A percentile compares a stretch with the other conserved stretches of the same genome.
These are phyloP conservation scores for Pseudomyrmex sp. DNA, from an alignment of 1,140 invertebrate genomes.

Conservation along the genomic window DNA sequence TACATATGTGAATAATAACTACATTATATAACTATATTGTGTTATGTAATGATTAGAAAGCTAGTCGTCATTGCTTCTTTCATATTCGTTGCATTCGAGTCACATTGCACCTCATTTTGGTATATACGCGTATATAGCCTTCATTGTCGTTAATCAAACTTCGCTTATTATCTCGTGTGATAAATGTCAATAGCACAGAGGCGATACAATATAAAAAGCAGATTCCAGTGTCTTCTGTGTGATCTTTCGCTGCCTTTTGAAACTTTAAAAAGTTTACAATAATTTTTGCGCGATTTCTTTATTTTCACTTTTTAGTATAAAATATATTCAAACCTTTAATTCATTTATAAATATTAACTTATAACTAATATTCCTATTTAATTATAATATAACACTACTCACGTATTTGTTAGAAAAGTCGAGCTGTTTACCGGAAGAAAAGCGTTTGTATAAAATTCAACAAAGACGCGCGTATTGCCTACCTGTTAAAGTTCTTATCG, in stretches of 20 bases:
- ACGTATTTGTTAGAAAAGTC: conserved; percentile 4
- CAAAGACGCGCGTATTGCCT: conserved; percentile 30
- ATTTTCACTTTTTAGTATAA: too few relatives aligned
- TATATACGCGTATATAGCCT: neutral
- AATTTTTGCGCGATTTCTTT: too few relatives aligned
- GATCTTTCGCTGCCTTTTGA: neutral
- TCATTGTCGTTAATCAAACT: conserved; percentile 45
- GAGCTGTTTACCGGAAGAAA: conserved; percentile 36
- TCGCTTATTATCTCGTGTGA: conserved; percentile 47
- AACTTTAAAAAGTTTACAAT: too few relatives aligned
- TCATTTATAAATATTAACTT: conserved; percentile 1
- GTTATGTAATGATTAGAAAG: conserved; percentile 72
- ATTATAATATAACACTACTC: neutral
- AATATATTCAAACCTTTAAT: too few relatives aligned
- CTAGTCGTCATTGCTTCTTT: conserved; percentile 59
- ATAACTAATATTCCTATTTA: conserved; percentile 16
- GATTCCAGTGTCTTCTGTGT: neutral
- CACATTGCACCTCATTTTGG: conserved; percentile 1
- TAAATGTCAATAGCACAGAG: conserved; percentile 17
- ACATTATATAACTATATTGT: conserved; percentile 11
- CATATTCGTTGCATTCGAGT: conserved; percentile 1
- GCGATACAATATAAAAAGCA: neutral
- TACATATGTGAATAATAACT: neutral
- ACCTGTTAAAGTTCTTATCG: conserved; percentile 57
- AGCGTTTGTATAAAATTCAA: conserved; percentile 25